Evolutionary conservation across 2,797 vertebrate genomes (phyloP).

Genomic region (Sibirionetta formosa): DNA sequence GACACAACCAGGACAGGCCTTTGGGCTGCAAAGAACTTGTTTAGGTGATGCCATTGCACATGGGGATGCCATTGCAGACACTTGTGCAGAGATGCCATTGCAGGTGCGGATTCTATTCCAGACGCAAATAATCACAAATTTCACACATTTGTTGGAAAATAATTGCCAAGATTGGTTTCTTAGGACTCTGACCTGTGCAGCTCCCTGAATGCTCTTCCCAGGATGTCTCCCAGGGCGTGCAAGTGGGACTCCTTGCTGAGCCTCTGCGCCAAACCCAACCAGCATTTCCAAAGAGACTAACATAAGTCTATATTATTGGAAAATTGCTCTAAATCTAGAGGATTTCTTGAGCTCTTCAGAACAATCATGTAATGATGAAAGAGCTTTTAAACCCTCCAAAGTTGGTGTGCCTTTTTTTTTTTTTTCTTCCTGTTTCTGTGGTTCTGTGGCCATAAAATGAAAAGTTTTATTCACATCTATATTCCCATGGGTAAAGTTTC

Average conservation of each 20-base stretch:
- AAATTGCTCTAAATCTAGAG: neutral
- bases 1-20: neutral
- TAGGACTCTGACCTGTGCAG: neutral
- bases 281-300: neutral
- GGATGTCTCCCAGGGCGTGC: neutral
- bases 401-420: neutral
- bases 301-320: neutral
- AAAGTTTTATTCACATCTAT: constrained; percentile 24
- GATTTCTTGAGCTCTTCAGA: constrained; percentile 16
- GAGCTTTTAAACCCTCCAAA: neutral
- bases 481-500: neutral
- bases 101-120: neutral
- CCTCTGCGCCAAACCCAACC: neutral
- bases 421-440: neutral
- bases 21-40: neutral
- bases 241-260: neutral
- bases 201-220: neutral
- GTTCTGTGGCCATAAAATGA: constrained; percentile 5
- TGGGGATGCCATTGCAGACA: neutral
- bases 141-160: fast-evolving
- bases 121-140: neutral
- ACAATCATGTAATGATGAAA: neutral
- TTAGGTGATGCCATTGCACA: neutral
- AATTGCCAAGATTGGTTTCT: neutral
- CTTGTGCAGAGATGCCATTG: neutral